These are phyloP conservation scores for Carlito syrichta DNA, from an alignment of 2,113 vertebrate species.

Conservation along the genomic window DNA sequence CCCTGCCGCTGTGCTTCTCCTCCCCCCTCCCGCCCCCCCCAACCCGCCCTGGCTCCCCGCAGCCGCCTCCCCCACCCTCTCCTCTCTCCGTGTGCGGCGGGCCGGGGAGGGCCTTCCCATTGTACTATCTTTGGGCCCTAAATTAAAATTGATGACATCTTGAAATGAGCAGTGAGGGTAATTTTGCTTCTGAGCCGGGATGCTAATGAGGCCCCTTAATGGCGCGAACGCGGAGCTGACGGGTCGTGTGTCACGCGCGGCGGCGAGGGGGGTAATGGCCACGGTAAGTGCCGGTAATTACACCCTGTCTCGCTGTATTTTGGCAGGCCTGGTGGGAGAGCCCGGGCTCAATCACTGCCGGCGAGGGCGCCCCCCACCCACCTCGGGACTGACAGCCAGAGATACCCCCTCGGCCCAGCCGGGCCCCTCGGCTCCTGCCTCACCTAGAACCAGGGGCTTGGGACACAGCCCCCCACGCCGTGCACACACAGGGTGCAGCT, in stretches of 20 bases:
- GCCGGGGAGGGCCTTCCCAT: constrained; percentile 80
- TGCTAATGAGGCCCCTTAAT: constrained; percentile 90
- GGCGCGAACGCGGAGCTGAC: constrained; percentile 85
- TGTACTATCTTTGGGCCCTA: constrained; percentile 89
- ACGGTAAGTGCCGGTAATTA: constrained; percentile 88
- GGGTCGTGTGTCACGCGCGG: constrained; percentile 86
- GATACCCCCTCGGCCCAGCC: neutral
- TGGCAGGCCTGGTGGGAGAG: constrained; percentile 87
- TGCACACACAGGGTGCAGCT: too few relatives aligned
- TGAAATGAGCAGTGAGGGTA: constrained; percentile 89
- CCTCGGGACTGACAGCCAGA: constrained; percentile 22
- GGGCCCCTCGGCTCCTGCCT: neutral
- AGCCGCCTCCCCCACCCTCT: neutral
- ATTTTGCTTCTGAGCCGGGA: constrained; percentile 89
- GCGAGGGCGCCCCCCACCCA: neutral
- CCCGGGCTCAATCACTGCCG: constrained; percentile 71
- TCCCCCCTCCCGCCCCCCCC: neutral
- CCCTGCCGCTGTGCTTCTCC: neutral
- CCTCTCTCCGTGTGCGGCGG: constrained; percentile 50
- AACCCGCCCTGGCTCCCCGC: neutral
- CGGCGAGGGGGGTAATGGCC: constrained; percentile 85
- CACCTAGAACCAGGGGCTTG: neutral
- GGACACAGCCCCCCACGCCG: neutral
- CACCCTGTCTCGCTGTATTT: constrained; percentile 87
- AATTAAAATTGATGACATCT: constrained; percentile 92